Conservation (phyloP, 2,888 invertebrate genomes). For the Ferdinandea cuprea region DNA sequence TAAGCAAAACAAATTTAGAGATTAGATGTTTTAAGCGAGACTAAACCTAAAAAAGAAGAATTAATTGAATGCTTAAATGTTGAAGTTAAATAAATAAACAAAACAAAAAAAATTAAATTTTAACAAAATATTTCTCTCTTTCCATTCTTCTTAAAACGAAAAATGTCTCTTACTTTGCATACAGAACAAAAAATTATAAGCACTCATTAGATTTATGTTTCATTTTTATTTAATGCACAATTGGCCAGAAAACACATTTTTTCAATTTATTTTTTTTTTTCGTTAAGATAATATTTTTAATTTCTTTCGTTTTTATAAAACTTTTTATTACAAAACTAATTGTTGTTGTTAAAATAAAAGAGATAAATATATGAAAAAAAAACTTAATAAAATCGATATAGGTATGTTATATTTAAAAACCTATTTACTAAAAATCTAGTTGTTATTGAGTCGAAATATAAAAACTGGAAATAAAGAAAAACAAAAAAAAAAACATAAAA, state of each 20-base stretch:
- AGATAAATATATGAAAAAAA: conserved; percentile 2
- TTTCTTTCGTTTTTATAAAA: conserved; percentile 18
- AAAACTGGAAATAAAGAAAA: conserved; percentile 49
- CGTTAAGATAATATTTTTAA: conserved; percentile 1
- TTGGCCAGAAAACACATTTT: conserved; percentile 28
- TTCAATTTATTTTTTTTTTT: neutral
- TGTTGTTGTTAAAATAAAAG: conserved; percentile 34
- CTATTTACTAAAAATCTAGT: conserved; percentile 52
- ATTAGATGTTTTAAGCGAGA: conserved; percentile 62
- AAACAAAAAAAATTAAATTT: conserved; percentile 33
- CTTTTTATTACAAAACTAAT: conserved; percentile 14
- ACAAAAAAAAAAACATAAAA: conserved; percentile 18
- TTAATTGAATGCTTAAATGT: conserved; percentile 59
- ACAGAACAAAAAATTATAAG: neutral
- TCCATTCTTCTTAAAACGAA: conserved; percentile 3
- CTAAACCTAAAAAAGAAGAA: neutral
- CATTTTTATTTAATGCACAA: conserved; percentile 20
- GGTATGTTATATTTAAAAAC: conserved; percentile 35
- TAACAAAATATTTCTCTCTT: conserved; percentile 25
- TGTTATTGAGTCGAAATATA: conserved; percentile 33
- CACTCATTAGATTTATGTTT: conserved; percentile 28
- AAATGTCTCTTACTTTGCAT: conserved; percentile 5
- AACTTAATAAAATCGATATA: conserved; percentile 33
- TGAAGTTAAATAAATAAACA: conserved; percentile 64
- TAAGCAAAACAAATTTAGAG: conserved; percentile 51